Conservation (phyloP, 2,113 vertebrate genomes). For the Catharus fuscescens region DNA sequence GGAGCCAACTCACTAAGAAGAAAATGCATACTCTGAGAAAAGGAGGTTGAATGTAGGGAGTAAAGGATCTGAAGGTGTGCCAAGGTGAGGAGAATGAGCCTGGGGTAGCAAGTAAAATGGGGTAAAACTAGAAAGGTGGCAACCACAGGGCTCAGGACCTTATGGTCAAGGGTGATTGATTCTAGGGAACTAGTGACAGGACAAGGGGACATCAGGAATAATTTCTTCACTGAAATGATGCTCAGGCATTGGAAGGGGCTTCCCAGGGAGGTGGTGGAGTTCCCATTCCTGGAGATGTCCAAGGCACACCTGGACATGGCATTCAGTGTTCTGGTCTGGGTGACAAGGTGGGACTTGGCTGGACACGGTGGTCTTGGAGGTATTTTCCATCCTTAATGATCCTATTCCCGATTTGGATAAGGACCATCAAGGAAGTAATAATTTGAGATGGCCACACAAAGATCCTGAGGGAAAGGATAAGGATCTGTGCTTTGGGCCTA, state of each 20-base stretch:
- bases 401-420: background rate
- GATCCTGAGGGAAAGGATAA: background rate
- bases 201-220: background rate
- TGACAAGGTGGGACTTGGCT: background rate
- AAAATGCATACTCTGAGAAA: background rate
- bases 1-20: background rate
- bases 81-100: background rate
- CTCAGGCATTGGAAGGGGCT: background rate
- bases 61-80: background rate
- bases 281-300: background rate
- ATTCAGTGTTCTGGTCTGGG: background rate
- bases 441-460: background rate
- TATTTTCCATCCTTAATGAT: background rate
- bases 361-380: background rate
- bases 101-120: background rate
- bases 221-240: background rate
- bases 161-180: background rate
- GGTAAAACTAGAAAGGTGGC: background rate
- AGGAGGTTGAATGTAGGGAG: background rate
- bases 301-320: fast-evolving
- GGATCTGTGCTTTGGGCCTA: background rate
- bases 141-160: background rate
- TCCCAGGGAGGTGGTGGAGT: background rate
- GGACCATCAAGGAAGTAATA: background rate
- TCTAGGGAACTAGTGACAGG: background rate